phyloP scores from a whole-genome alignment of 2,888 invertebrate species.

The Didymodactylos carnosus region DNA sequence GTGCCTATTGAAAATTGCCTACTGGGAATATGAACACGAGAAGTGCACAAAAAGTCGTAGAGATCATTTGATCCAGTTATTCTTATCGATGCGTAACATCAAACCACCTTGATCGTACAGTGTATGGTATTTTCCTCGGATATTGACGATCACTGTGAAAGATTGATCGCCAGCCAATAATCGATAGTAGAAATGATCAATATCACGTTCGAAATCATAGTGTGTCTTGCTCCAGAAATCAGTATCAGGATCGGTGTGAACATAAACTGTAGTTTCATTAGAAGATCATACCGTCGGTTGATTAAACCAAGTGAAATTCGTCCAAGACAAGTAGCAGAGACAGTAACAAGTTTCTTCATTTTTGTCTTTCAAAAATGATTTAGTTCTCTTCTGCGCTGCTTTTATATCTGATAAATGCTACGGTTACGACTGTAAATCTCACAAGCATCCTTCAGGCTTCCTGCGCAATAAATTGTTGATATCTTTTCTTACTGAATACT shows the following conservation, averaged over 20 bases:
- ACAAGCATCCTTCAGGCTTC: neutral
- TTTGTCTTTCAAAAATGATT: neutral
- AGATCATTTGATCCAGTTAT: neutral
- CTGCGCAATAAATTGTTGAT: neutral
- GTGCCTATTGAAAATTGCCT: no score
- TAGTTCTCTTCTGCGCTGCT: neutral
- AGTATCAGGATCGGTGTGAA: neutral
- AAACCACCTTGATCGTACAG: neutral
- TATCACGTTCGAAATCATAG: neutral
- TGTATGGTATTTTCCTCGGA: neutral
- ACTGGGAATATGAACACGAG: no score
- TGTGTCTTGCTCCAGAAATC: neutral
- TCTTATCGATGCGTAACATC: neutral
- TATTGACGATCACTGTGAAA: neutral
- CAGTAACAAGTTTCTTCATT: neutral
- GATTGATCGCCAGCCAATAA: neutral
- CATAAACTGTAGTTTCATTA: neutral
- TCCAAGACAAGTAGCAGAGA: no score
- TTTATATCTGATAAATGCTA: neutral
- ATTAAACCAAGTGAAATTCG: neutral
- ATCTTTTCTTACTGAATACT: neutral
- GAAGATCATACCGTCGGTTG: neutral
- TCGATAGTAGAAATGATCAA: neutral
- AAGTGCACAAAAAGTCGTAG: no score
- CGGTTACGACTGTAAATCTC: no score